Evolutionary conservation across 2,888 invertebrate genomes (phyloP).

Genomic region (Limnephilus auricula): DNA sequence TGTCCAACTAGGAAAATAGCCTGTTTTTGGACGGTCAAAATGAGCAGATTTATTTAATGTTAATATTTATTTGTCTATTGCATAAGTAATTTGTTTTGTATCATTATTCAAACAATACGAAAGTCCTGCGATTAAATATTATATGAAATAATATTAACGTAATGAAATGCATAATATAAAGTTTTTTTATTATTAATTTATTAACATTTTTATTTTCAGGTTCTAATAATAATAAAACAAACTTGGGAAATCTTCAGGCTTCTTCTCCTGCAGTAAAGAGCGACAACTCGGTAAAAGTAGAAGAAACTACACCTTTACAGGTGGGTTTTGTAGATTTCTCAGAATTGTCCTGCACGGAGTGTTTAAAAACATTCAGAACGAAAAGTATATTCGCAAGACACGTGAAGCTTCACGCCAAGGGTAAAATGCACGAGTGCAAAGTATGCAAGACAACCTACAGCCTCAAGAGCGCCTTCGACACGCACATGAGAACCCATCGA

Average conservation of each 20-base stretch:
- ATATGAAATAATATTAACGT: too few relatives aligned
- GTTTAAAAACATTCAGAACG: not conserved
- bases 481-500: not conserved
- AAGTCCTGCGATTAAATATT: too few relatives aligned
- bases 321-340: not conserved
- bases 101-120: too few relatives aligned
- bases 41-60: too few relatives aligned
- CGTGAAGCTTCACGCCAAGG: not conserved
- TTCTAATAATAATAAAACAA: not conserved
- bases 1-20: too few relatives aligned
- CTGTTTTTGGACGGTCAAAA: too few relatives aligned
- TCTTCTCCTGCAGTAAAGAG: not conserved
- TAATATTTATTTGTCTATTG: too few relatives aligned
- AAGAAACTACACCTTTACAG: not conserved
- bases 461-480: not conserved
- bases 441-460: not conserved
- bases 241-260: not conserved
- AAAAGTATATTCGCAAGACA: not conserved
- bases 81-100: too few relatives aligned
- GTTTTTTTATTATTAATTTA: too few relatives aligned
- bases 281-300: not conserved
- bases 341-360: not conserved
- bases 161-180: not conserved
- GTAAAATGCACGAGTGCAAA: not conserved
- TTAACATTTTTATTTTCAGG: not conserved